Evolutionary conservation across 2,888 invertebrate genomes (phyloP), one percentile per base, ranked within the genome.

Genomic region (Aproaerema taeniolella): DNA sequence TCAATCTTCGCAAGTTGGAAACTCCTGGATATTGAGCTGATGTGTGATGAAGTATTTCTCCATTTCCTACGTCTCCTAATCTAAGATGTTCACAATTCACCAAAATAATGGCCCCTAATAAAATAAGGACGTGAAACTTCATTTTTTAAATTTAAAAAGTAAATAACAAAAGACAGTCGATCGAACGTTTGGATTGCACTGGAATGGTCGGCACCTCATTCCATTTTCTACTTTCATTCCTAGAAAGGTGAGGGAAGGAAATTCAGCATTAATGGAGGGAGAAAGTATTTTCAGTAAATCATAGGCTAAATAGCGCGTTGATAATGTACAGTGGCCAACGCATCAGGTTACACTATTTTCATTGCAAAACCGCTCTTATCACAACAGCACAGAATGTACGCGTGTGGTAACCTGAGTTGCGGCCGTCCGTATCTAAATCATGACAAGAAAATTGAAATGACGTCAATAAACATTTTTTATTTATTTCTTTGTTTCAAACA

Each of bases 31-130:
- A 39, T 15, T 39, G 39, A 2, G 29, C 33, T 6, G 29, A 26
- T 2, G 39, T 39, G 3, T 39, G 33, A 29, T 39, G 39, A 4
- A 39, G 13, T 17, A 39, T 4, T 8, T n/a, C 15, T 29, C 28
- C 34, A 8, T 36, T 34, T 25, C 38, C 20, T 17, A 8, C 31
- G 5, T 69, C 58, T 1, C 75, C 74, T n/a, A 64, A 13, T 38
- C 67, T 58, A 16, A 75, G 53, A 52, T 73, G 55, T 12, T 69
- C 55, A 41, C 69, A 57, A 26, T 44, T 47, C 1, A 44, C 37
- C 2, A 49, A 30, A n/a, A 49, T 43, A 24, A 54, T 41, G 15
- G 60, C 41, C 0, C 55, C 11, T 5, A 58, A 44, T 29, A 53
- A 36, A 16, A 58, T 20, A 5, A 61, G 33, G 28, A 53, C 31